Conservation (phyloP, 2,113 vertebrate species). For the Gobiocypris rarus region DNA sequence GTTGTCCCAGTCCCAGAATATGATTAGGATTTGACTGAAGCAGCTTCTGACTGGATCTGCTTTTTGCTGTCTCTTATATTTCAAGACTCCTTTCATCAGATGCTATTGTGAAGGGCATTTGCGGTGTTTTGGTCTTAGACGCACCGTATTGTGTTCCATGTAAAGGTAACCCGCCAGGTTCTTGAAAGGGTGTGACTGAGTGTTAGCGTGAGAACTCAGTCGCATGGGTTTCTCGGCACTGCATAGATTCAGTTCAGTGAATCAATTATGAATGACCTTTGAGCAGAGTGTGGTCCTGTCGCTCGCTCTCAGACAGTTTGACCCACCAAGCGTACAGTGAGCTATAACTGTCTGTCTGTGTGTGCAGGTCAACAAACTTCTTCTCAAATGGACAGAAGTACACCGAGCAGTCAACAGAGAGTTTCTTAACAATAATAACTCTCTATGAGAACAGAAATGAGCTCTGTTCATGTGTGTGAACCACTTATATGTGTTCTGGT, state of each 20-base stretch:
- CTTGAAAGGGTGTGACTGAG: conserved; percentile 34
- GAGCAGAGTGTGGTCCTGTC: not conserved
- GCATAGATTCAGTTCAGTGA: conserved; percentile 29
- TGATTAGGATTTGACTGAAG: not conserved
- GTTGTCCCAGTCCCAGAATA: conserved; percentile 1
- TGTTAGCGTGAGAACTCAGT: conserved; percentile 41
- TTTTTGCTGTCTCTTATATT: not conserved
- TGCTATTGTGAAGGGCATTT: not conserved
- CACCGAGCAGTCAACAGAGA: not conserved
- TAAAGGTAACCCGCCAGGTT: conserved; percentile 26
- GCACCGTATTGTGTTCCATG: not conserved
- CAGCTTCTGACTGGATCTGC: not conserved
- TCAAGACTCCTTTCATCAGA: not conserved
- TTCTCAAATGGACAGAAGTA: not conserved
- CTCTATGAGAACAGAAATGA: not conserved
- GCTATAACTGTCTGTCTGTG: not conserved
- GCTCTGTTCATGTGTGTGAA: not conserved
- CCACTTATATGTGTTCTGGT: not conserved
- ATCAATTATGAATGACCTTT: conserved; percentile 54
- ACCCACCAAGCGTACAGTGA: not conserved
- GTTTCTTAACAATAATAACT: not conserved
- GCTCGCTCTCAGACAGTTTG: not conserved
- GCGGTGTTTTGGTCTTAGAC: not conserved
- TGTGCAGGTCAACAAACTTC: not conserved
- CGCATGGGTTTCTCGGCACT: conserved; percentile 2